Base-by-base conservation (phyloP, 2,888 invertebrate species). In the Linnaemya vulpina region DNA sequence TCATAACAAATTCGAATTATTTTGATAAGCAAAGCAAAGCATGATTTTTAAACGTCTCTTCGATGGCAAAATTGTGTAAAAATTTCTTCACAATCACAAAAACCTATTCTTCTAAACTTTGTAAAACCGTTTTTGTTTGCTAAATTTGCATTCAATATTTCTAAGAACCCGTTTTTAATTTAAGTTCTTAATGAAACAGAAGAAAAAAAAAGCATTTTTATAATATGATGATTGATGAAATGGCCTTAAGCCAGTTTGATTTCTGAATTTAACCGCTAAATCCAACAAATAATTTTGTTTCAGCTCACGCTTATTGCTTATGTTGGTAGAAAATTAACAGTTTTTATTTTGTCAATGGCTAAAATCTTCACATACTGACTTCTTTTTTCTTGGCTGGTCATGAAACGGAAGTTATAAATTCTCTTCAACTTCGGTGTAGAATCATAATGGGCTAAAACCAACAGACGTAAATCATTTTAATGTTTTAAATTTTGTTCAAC, bases 401-500 rank as follows among this genome's bases (percentile, higher is more conserved):
- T 38, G 38, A 49, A 75, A 67, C 83, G 83, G 85, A 86, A 86
- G 83, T 73, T 53, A 79, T 83, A 79, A 83, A 71, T 86, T 82
- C 51, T 82, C 89, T 87, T 88, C 87, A 89, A 87, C 87, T 53
- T 67, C 43, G 43, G 7, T 46, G 17, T n/a, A 76, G 1, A 40
- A 58, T 30, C 15, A 46, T 9, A 35, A 25, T 49, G 22, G 22
- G 13, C 17, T 10, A 17, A 43, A 35, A 55, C 40, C 17, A 78
- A 68, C n/a, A 67, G 60, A 77, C 65, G 67, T 74, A 22, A 60
- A 80, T 80, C 58, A 77, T 77, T 77, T 77, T 73, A 58, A 25
- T 38, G 20, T 43, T 40, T 11, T 20, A 62, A n/a, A n/a, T n/a
- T 1, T 51, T 51, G 7, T 20, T 17, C 51, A 51, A 1, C 9